These are phyloP conservation scores for Drosophila seclusa DNA, from an alignment of 2,888 invertebrate species.

Conservation along the genomic window DNA sequence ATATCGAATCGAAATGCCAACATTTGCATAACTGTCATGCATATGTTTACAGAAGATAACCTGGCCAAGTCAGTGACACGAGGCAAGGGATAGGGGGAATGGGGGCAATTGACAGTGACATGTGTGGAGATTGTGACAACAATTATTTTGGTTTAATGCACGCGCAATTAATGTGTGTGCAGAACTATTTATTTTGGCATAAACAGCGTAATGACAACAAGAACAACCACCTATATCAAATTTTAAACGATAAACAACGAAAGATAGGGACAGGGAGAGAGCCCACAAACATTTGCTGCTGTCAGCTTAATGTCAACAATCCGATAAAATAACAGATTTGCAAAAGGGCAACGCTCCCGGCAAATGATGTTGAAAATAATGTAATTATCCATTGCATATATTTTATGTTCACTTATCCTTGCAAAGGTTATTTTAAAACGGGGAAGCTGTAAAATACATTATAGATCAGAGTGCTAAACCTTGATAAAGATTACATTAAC, in stretches of 20 bases:
- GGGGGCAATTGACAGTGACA: slow-evolving; percentile 35
- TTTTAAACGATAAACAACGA: slow-evolving; percentile 28
- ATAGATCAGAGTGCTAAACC: neutral
- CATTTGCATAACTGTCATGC: slow-evolving; percentile 54
- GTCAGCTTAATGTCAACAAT: slow-evolving; percentile 43
- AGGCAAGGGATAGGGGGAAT: neutral
- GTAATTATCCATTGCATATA: slow-evolving; percentile 42
- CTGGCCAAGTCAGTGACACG: neutral
- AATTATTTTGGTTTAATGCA: slow-evolving; percentile 37
- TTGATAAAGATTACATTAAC: neutral
- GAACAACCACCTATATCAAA: slow-evolving; percentile 23
- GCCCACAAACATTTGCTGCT: slow-evolving; percentile 41
- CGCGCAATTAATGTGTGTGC: slow-evolving; percentile 50
- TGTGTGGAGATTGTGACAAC: slow-evolving; percentile 40
- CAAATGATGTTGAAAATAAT: slow-evolving; percentile 38
- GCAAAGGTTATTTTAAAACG: neutral
- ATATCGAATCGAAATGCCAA: slow-evolving; percentile 59
- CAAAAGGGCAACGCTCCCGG: neutral
- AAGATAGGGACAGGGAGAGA: neutral
- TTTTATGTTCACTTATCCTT: neutral
- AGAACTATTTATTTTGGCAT: slow-evolving; percentile 49
- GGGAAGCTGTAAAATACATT: neutral
- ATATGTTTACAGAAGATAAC: slow-evolving; percentile 20
- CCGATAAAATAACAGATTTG: slow-evolving; percentile 24
- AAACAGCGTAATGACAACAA: slow-evolving; percentile 21